A percentile compares a stretch with the other conserved stretches of the same genome.
Evolutionary conservation across 2,797 vertebrate species (phyloP).

Genomic region (Ficedula albicollis): DNA sequence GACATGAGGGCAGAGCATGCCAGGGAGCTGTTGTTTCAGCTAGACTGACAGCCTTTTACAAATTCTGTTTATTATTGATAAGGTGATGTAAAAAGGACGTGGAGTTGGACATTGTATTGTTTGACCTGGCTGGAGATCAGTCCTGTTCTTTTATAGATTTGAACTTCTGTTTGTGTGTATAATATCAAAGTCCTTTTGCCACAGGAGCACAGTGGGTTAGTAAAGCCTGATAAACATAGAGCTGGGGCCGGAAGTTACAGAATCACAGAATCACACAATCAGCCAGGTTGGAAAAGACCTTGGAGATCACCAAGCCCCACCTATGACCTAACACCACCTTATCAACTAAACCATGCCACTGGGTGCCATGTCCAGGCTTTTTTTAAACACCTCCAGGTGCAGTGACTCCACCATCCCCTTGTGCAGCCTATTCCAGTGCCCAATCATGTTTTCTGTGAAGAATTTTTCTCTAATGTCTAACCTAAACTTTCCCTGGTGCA

Average conservation of each 20-base stretch:
- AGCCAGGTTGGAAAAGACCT: background rate
- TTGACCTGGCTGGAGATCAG: constrained; percentile 36
- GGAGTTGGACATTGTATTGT: background rate
- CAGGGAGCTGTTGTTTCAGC: background rate
- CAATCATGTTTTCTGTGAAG: background rate
- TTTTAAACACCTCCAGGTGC: background rate
- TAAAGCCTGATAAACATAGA: background rate
- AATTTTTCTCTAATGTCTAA: background rate
- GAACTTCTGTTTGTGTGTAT: background rate
- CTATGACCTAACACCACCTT: background rate
- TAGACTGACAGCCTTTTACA: background rate
- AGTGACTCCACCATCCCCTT: background rate
- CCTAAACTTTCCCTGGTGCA: background rate
- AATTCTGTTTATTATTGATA: constrained; percentile 1
- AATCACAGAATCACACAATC: background rate
- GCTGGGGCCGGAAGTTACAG: background rate
- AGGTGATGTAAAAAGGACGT: background rate
- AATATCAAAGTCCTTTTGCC: constrained; percentile 37
- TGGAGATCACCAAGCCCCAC: background rate
- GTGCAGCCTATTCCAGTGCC: background rate
- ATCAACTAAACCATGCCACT: background rate
- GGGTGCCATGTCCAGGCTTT: background rate
- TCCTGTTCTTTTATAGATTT: background rate
- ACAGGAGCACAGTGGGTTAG: background rate
- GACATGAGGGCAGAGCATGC: background rate